Evolutionary conservation across 2,113 vertebrate species (phyloP).

Genomic region (Mustelus asterias): DNA sequence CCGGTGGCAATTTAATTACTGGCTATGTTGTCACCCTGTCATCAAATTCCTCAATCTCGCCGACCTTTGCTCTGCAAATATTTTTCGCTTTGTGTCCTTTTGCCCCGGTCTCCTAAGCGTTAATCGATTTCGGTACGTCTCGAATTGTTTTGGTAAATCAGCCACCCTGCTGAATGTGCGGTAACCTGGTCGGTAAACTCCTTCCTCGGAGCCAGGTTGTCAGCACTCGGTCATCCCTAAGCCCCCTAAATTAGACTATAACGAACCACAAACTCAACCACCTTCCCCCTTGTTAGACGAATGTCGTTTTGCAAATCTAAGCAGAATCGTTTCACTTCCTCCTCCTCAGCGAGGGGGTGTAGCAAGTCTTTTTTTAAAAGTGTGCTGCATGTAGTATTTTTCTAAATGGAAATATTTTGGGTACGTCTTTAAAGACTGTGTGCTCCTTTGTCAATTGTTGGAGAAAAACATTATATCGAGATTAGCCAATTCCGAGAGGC

Average conservation of each 20-base stretch:
- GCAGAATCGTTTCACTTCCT: background rate
- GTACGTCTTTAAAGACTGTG: background rate
- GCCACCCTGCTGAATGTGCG: background rate
- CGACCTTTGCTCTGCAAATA: background rate
- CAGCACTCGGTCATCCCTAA: background rate
- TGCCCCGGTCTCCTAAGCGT: background rate
- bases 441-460: background rate
- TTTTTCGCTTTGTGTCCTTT: background rate
- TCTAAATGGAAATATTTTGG: background rate
- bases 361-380: background rate
- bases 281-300: background rate
- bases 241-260: background rate
- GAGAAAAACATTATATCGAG: background rate
- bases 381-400: background rate
- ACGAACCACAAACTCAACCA: background rate
- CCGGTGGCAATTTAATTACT: background rate
- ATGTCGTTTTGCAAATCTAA: background rate
- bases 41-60: background rate
- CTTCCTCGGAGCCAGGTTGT: background rate
- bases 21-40: background rate
- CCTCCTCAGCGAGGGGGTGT: background rate
- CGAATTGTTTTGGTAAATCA: background rate
- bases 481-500: background rate
- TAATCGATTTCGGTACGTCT: background rate
- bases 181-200: too few species aligned